Percentiles rank a stretch among this genome's conserved stretches.
Conservation (phyloP, 1,140 invertebrate species). For the Drosophila nebulosa region DNA sequence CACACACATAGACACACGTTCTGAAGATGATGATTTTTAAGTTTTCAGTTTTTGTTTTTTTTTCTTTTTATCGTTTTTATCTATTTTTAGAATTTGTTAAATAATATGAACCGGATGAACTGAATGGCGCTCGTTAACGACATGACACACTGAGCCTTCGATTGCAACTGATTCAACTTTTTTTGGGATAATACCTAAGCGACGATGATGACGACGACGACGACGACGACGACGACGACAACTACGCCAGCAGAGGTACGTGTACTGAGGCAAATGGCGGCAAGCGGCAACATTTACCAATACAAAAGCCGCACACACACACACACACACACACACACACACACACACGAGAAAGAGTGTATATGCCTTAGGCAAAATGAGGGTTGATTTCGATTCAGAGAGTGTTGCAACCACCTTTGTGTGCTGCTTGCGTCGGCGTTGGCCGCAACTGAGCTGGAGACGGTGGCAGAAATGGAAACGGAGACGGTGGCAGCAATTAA, state of each 20-base stretch:
- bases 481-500: constrained; percentile 63
- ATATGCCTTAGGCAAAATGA: constrained; percentile 35
- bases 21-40: neutral
- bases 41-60: neutral
- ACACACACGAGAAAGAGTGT: neutral
- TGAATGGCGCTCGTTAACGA: constrained; percentile 50
- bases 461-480: constrained; percentile 7
- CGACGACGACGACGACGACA: constrained; percentile 16
- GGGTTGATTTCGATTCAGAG: constrained; percentile 63
- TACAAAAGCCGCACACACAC: constrained; percentile 58
- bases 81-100: neutral
- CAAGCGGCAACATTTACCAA: constrained; percentile 79
- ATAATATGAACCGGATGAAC: constrained; percentile 2
- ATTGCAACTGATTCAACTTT: constrained; percentile 81
- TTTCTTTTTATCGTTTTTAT: neutral
- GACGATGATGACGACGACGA: constrained; percentile 8
- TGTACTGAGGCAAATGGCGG: constrained; percentile 64
- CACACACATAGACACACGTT: neutral
- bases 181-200: constrained; percentile 49
- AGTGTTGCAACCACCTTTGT: constrained; percentile 74
- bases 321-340: constrained; percentile 13
- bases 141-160: constrained; percentile 71
- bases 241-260: constrained; percentile 27
- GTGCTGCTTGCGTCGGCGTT: constrained; percentile 29
- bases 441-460: constrained; percentile 2